Evolutionary conservation across 2,113 vertebrate genomes (phyloP), one percentile per base, ranked within the genome.

Genomic region (Pseudopipra pipra): DNA sequence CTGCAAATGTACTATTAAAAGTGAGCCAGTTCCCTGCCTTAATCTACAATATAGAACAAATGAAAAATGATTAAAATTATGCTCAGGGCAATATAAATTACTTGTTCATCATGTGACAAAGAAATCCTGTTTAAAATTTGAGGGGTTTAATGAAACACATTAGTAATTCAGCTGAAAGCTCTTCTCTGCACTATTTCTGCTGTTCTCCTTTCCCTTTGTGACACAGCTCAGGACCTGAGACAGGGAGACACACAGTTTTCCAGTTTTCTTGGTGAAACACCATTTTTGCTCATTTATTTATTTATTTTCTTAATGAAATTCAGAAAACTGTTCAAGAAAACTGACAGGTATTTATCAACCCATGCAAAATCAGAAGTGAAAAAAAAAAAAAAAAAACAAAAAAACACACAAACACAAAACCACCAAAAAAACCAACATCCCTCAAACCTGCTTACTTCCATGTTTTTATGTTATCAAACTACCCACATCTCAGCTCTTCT

Each of bases 31-130:
- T 92, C 51, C 59, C 43, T 90, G 23, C 27, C 17, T 86, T 39
- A 46, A 55, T 79, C 49, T 84, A 15, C 47, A 86, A 46, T 43
- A 58, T 1, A 58, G 18, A 86, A 83, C 28, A 93, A 93, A 86
- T 35, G 33, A 90, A 92, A 91, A 94, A 94, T 83, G 0, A 85
- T 93, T 93, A 83, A 90, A 93, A 86, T 84, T 80, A 65, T 56
- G 49, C 44, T 65, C 25, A 78, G 17, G 63, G 70, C 39, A 87
- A 89, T 56, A 49, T 37, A 27, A 47, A 68, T 87, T 87, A 90
- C 33, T 77, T 68, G 12, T 68, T 90, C 47, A 75, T 13, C 35
- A 72, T 24, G 25, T 89, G 83, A 81, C 43, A 78, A 44, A 44
- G 47, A 85, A 94, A 91, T 87, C 43, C 52, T 67, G 13, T 49